Base-by-base conservation (phyloP, 2,888 invertebrate genomes). In the Caradrina kadenii region DNA sequence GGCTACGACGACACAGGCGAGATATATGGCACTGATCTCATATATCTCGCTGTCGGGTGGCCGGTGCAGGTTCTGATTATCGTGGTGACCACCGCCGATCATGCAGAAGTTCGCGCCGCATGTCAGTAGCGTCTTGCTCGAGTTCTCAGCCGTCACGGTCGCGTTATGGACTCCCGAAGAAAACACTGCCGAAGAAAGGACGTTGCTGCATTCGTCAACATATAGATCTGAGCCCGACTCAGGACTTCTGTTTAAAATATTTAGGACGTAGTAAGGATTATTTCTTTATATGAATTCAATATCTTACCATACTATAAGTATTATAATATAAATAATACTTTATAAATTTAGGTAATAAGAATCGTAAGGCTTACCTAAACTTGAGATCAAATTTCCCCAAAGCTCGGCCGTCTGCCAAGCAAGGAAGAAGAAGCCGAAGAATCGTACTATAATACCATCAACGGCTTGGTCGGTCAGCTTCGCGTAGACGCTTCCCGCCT, bases 341-440 rank as follows among this genome's bases (percentile, higher is more conserved):
- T 21, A 7, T 2, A 39, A 45, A 21, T 7, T 19, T 22, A 31
- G 11, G 2, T 1, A 22, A 53, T 1, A 0, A 35, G 15, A 62
- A 17, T 19, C 0, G 10, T 62, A 22, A 10, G 7, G 96, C 97
- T 97, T 92, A 98, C 98, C 98, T 86, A 98, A 96, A 82, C 99
- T 99, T n/a, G 99, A 99, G 88, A 99, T 97, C 77, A 99, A 97
- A 94, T 99, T 99, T 89, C 99, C 99, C 98, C 99, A 98, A 59
- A 99, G 97, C 95, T 99, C 98, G 86, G 99, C 98, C 19, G 99
- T 98, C 93, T 99, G 99, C 97, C 99, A 99, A 81, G 99, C 98
- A 86, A 99, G 97, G 96, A 99, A 99, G 97, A 99, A 99, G 97
- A 99, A 98, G 55, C 99, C 99, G 94, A 99, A 99, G 97, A 99